Evolutionary conservation across 2,888 invertebrate species (phyloP), one percentile per base, ranked within the genome.

Genomic region (Acanthococcus lagerstroemiae): DNA sequence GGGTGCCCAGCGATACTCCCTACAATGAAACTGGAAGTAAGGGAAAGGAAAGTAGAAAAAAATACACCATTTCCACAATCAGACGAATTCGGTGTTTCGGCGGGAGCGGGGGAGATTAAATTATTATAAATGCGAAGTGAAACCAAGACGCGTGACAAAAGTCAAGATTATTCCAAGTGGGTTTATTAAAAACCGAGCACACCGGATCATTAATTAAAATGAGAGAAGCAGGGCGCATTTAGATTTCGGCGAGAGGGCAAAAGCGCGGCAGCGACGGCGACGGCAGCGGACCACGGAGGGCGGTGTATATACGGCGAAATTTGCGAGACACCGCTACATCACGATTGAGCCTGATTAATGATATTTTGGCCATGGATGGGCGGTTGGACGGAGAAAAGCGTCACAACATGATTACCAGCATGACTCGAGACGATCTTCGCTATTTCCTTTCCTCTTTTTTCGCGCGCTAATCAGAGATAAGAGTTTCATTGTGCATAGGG

Each of bases 371-470:
- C 52, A 50, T 27, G 54, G 54, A 63, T 44, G 54, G 63, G 60
- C 52, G 54, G 54, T 48, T 17, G 50, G 37, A 54, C 24, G 63
- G 30, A 54, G 44, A 54, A 52, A 37, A 63, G 37, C 66, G 66
- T 66, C 66, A 66, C 66, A 66, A 66, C 66, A 66, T 56, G 66
- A 66, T 66, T 66, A 66, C 66, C 46, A 48, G 48, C 46, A 57
- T 66, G 57, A 66, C 66, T 66, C 75, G 63, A 63, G 54, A 63
- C 54, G 54, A 63, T 63, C 63, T 60, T 52, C 19, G 26, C 22
- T 63, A 37, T 52, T 63, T 22, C 37, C 52, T 21, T 24, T 52
- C 17, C 17, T 26, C 27, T 55, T 17, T 27, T 50, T 27, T 19
- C n/a, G n/a, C n/a, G n/a, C n/a, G n/a, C n/a, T n/a, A n/a, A n/a